These are phyloP conservation scores for Bombyx mori DNA, from an alignment of 1,140 invertebrate genomes.

Conservation along the genomic window ASM3026992v2 NC_085117.1:319001-319500, in stretches of 20 bases:
- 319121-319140: constrained; percentile 5
- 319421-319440: neutral
- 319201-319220: constrained; percentile 2
- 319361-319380: neutral
- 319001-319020: constrained; percentile 1
- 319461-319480: neutral
- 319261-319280: constrained; percentile 3
- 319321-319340: neutral
- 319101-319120: constrained; percentile 28
- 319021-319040: neutral
- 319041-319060: neutral
- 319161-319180: neutral
- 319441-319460: constrained; percentile 14
- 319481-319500: too few species aligned
- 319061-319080: neutral
- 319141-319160: neutral
- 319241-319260: constrained; percentile 26
- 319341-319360: neutral
- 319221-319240: neutral
- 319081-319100: constrained; percentile 7
- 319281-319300: too few species aligned
- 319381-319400: neutral
- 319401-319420: neutral
- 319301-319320: too few species aligned
- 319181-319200: constrained; percentile 5